These are phyloP conservation scores for Grantiella picta DNA, from an alignment of 2,113 vertebrate genomes.

Conservation along the genomic window DNA sequence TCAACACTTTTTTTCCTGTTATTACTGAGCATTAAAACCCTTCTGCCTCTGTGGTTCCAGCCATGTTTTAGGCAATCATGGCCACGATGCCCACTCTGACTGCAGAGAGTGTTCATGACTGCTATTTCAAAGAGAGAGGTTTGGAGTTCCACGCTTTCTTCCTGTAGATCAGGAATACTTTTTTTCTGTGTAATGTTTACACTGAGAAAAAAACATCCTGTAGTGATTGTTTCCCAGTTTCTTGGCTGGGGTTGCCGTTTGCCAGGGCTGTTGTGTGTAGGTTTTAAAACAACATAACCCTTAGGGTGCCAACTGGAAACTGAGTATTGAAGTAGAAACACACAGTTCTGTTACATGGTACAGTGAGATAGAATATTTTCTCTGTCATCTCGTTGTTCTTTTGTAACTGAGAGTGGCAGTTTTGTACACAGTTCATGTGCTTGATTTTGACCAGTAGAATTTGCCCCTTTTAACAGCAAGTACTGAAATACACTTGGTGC, in stretches of 20 bases:
- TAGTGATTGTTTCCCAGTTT: neutral
- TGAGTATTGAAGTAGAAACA: neutral
- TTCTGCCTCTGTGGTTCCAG: neutral
- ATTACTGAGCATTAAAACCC: neutral
- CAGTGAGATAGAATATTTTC: neutral
- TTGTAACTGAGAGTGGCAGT: neutral
- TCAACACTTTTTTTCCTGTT: neutral
- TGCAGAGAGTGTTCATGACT: neutral
- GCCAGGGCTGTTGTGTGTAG: neutral
- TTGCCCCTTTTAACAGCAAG: neutral
- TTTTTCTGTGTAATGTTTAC: neutral
- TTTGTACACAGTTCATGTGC: neutral
- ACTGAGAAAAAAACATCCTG: neutral
- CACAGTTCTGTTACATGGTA: neutral
- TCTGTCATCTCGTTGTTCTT: neutral
- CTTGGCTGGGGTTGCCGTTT: neutral
- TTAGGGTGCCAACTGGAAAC: neutral
- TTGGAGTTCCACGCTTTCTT: neutral
- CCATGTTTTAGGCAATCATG: rapidly evolving
- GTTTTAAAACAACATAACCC: neutral
- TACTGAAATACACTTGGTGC: neutral
- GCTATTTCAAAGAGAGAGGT: neutral
- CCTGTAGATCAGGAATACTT: neutral
- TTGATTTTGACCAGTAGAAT: neutral
- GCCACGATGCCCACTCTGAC: neutral